phyloP scores from a whole-genome alignment of 2,888 invertebrate species.

The Gortyna flavago region DNA sequence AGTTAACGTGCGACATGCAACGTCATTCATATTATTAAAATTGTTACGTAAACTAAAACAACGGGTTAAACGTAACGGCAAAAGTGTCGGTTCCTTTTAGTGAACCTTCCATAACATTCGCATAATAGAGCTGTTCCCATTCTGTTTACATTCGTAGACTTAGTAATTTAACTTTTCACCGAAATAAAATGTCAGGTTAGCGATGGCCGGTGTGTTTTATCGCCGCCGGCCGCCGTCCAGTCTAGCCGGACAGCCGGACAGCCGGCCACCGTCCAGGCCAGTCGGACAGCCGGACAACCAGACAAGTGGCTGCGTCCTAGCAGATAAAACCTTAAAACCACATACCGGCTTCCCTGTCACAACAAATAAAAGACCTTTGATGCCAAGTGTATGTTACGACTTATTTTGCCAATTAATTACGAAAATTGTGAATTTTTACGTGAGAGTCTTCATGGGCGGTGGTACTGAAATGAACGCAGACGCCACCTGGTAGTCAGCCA shows the following conservation, averaged over 20 bases:
- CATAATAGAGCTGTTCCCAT: conserved; percentile 38
- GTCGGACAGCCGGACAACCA: conserved; percentile 31
- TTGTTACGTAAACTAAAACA: background rate
- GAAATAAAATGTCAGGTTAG: conserved; percentile 55
- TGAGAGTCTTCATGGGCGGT: no score
- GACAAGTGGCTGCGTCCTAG: conserved; percentile 43
- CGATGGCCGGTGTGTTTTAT: conserved; percentile 56
- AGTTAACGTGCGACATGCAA: background rate
- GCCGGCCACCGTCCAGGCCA: conserved; percentile 19
- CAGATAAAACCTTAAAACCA: conserved; percentile 59
- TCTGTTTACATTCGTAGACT: conserved; percentile 44
- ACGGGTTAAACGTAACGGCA: background rate
- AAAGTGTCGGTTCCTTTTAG: conserved; percentile 2
- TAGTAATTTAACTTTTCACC: conserved; percentile 59
- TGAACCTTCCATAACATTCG: conserved; percentile 2
- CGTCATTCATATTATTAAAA: background rate
- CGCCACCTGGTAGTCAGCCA: background rate
- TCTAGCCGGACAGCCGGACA: conserved; percentile 33
- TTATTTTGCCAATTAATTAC: conserved; percentile 3
- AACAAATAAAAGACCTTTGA: conserved; percentile 44
- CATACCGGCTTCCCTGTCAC: conserved; percentile 37
- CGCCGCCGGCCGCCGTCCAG: conserved; percentile 31
- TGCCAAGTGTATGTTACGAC: conserved; percentile 32
- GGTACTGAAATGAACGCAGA: background rate
- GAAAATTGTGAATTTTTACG: background rate